Base-by-base conservation (phyloP, 2,113 vertebrate species). In the Anthoscopus minutus region DNA sequence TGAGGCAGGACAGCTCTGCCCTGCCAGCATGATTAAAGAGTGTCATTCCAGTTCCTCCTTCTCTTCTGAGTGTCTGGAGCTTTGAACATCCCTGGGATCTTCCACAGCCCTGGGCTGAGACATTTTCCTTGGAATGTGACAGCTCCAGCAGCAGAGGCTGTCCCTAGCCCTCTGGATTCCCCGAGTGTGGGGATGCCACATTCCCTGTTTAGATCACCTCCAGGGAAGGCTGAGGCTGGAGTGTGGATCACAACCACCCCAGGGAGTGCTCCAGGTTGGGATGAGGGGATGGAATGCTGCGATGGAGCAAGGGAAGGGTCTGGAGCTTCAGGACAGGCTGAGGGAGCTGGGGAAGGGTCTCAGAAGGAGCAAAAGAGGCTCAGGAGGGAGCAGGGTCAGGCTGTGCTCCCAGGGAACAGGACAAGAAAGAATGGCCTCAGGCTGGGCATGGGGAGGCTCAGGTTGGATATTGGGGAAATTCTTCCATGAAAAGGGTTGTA, bases 371-470 rank as follows among this genome's bases (percentile, higher is more conserved):
- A 48, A 48, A 24, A 23, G 47, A 13, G 51, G 28, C 51, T 53
- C 23, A 28, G 58, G 69, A 84, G 70, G 50, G 69, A n/a, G n/a
- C n/a, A n/a, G 14, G 9, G 5, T 17, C 38, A 1, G 27, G 57
- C 13, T 72, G 9, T 54, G 47, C 38, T 31, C 13, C 19, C 57
- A 31, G 48, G 58, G 58, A 18, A 1, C 35, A 23, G 80, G 56
- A 53, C 1, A 2, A 1, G 58, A 19, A 40, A 40, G 9, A 54
- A 38, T 4, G 0, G 58, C 69, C 58, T 13, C 47, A 13, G 3
- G 45, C 13, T 35, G 66, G 1, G 7, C 50, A 28, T n/a, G 40
- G 8, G 15, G 3, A 4, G n/a, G 15, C 0, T 58, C 1, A 8
- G 45, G 11, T 5, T 60, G 62, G 22, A 38, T 7, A 6, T 15